Evolutionary conservation across 2,113 vertebrate species (phyloP).

Genomic region (Chloroceryle aenea): DNA sequence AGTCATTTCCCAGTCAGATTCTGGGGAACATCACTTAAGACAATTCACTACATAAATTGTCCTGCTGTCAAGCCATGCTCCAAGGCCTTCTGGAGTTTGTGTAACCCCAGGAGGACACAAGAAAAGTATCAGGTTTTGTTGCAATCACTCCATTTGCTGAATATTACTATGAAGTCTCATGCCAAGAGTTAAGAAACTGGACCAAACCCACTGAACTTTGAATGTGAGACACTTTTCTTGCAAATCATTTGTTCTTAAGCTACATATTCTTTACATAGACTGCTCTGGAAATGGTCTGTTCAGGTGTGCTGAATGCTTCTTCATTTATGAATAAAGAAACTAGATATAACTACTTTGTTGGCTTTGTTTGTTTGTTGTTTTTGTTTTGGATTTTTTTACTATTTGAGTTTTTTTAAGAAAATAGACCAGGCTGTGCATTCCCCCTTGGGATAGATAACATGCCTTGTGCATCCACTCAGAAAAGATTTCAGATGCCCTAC

Average conservation of each 20-base stretch:
- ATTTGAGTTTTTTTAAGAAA: not conserved
- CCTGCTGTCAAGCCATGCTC: not conserved
- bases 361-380: too few species aligned
- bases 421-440: not conserved
- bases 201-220: not conserved
- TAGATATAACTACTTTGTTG: not conserved
- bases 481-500: conserved; percentile 1
- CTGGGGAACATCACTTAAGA: conserved; percentile 36
- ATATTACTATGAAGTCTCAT: not conserved
- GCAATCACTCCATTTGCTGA: not conserved
- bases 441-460: not conserved
- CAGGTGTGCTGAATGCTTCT: not conserved
- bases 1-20: conserved; percentile 36
- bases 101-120: not conserved
- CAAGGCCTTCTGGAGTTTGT: not conserved
- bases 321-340: not conserved
- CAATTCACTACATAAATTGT: not conserved
- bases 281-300: not conserved
- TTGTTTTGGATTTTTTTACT: not conserved
- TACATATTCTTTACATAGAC: not conserved
- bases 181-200: not conserved
- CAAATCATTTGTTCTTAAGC: not conserved
- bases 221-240: not conserved
- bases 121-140: not conserved
- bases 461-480: not conserved